Evolutionary conservation across 2,797 vertebrate genomes (phyloP).

Genomic region (Anisognathus igniventris): DNA sequence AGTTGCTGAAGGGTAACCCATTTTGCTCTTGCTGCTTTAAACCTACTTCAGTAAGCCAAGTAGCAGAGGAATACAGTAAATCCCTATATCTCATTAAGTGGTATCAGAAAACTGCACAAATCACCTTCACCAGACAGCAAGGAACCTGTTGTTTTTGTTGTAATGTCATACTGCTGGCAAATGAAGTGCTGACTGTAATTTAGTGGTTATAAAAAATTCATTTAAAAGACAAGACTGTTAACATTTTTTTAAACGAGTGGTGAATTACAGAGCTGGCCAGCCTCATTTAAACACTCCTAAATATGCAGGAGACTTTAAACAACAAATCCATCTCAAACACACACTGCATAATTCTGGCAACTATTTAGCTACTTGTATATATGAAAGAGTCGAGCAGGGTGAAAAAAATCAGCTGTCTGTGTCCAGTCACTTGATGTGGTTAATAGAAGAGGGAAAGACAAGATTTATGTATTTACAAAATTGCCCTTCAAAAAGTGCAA

Average conservation of each 20-base stretch:
- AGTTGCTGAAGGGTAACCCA: background rate
- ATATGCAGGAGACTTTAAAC: slow-evolving; percentile 44
- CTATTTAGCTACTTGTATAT: slow-evolving; percentile 44
- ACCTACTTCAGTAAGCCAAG: background rate
- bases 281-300: slow-evolving; percentile 52
- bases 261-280: slow-evolving; percentile 35
- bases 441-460: background rate
- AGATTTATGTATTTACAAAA: background rate
- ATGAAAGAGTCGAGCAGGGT: background rate
- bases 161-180: slow-evolving; percentile 39
- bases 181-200: slow-evolving; percentile 33
- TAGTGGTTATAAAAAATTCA: slow-evolving; percentile 47
- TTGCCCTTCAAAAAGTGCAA: background rate
- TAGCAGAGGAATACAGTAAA: slow-evolving; percentile 21
- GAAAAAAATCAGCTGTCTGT: slow-evolving; percentile 9
- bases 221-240: slow-evolving; percentile 39
- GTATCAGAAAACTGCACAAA: slow-evolving; percentile 30
- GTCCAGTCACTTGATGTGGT: background rate
- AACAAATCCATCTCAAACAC: slow-evolving; percentile 26
- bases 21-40: background rate
- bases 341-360: slow-evolving; percentile 16
- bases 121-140: slow-evolving; percentile 34
- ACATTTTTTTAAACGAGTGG: background rate
- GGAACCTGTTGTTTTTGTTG: slow-evolving; percentile 54
- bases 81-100: slow-evolving; percentile 11